Evolutionary conservation across 2,797 vertebrate species (phyloP).

Genomic region (Gymnoscopelus braueri): DNA sequence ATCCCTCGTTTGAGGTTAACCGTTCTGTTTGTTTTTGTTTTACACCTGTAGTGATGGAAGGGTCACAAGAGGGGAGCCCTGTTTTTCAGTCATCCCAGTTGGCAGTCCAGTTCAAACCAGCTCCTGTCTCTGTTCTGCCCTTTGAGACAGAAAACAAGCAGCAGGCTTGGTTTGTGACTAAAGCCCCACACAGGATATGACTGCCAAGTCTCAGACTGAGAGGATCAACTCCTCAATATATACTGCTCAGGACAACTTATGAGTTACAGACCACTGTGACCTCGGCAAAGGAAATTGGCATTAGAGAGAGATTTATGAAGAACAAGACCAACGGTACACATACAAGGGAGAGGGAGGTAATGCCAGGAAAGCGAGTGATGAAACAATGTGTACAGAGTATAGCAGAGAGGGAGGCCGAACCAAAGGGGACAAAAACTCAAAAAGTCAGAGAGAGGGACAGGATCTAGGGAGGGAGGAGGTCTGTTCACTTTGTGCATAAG

Average conservation of each 20-base stretch:
- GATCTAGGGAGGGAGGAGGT: constrained; percentile 9
- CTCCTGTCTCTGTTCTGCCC: constrained; percentile 25
- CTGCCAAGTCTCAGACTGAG: constrained; percentile 73
- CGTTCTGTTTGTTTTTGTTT: not conserved
- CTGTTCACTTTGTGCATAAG: constrained; percentile 44
- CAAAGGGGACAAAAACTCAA: constrained; percentile 43
- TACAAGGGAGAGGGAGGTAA: constrained; percentile 39
- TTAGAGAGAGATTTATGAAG: constrained; percentile 54
- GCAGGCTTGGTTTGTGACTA: constrained; percentile 51
- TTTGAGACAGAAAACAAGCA: constrained; percentile 57
- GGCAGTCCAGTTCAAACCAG: constrained; percentile 59
- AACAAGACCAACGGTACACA: constrained; percentile 7
- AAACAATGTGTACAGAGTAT: not conserved
- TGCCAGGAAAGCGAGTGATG: constrained; percentile 49
- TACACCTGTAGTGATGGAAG: not conserved
- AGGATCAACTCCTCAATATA: constrained; percentile 77
- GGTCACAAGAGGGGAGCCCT: constrained; percentile 8
- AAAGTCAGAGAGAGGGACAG: constrained; percentile 4
- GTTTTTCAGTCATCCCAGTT: constrained; percentile 5
- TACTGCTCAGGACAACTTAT: constrained; percentile 72
- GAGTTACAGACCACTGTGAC: constrained; percentile 60
- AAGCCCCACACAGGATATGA: constrained; percentile 79
- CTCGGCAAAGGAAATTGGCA: constrained; percentile 70
- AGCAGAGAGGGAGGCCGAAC: constrained; percentile 36
- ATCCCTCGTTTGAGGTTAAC: too few species aligned